These are phyloP conservation scores for Dioctria linearis DNA, from an alignment of 2,888 invertebrate species.

Conservation along the genomic window DNA sequence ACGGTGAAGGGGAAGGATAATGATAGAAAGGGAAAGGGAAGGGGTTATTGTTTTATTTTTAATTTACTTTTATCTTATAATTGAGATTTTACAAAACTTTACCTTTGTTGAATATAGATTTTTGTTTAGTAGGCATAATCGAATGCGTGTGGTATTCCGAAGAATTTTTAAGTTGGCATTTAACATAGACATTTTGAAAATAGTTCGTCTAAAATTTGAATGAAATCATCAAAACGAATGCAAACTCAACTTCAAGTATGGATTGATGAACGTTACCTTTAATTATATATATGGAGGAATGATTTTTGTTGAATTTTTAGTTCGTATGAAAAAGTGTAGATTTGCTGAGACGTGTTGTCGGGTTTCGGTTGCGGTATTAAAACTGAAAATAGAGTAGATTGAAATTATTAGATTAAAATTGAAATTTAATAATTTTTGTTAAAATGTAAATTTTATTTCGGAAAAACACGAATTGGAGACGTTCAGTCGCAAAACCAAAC, in stretches of 20 bases:
- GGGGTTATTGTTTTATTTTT: too few relatives aligned
- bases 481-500: too few relatives aligned
- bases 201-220: neutral
- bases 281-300: neutral
- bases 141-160: conserved; percentile 21
- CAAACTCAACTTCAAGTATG: neutral
- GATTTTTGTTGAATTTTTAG: neutral
- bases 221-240: neutral
- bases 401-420: too few relatives aligned
- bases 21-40: neutral
- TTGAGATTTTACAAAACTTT: neutral
- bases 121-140: conserved; percentile 27
- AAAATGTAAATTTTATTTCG: too few relatives aligned
- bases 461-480: too few relatives aligned
- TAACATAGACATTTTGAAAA: conserved; percentile 41
- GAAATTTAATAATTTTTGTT: too few relatives aligned
- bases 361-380: neutral
- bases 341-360: neutral
- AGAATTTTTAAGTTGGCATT: conserved; percentile 22
- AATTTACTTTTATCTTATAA: neutral
- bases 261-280: neutral
- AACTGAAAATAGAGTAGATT: too few relatives aligned
- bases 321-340: neutral
- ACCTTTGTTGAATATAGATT: conserved; percentile 37
- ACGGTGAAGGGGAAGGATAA: neutral